Evolutionary conservation across 2,113 vertebrate genomes (phyloP), one percentile per base, ranked within the genome.

Genomic region (Leptocoma aspasia): DNA sequence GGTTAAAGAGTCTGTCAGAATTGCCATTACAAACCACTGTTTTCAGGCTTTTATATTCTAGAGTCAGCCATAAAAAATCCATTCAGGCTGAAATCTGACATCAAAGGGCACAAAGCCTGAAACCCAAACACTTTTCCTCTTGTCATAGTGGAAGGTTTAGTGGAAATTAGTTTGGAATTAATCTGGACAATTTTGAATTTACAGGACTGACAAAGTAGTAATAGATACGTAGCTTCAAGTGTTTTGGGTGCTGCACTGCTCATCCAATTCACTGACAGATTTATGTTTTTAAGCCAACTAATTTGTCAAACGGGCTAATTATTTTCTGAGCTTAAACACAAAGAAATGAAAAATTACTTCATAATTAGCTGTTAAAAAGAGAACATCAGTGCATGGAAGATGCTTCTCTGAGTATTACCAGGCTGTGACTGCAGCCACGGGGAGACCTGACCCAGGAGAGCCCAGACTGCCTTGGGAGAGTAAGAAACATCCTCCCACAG

Each of bases 1-100:
- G 91, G 96, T 96, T 96, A 69, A 97, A 94, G 79, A 91, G 61
- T 92, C 95, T 97, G 95, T 95, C 96, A 96, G 79, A 96, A 95
- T 42, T 91, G 88, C 93, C 90, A 71, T 77, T 56, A 95, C 92
- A 93, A 97, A 89, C 92, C 93, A 68, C 78, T 56, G 26, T 82
- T 96, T 96, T 79, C 82, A 76, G 93, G 63, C 69, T 15, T 96
- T 88, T 68, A 75, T 91, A 76, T 95, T 81, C 94, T 7, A 26
- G 42, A 92, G 52, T 83, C 90, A 86, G 75, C 73, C 93, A 60
- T 88, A 95, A 97, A 97, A 86, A 96, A 94, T 30, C 57, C 65
- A 76, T 90, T 92, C 73, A 47, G 52, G 76, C 79, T 91, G 87
- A 94, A 95, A 92, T 66, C 54, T 60, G 79, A 96, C 85, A 84